Evolutionary conservation across 2,797 vertebrate genomes (phyloP), one percentile per base, ranked within the genome.

Genomic region (Gambelia wislizenii): DNA sequence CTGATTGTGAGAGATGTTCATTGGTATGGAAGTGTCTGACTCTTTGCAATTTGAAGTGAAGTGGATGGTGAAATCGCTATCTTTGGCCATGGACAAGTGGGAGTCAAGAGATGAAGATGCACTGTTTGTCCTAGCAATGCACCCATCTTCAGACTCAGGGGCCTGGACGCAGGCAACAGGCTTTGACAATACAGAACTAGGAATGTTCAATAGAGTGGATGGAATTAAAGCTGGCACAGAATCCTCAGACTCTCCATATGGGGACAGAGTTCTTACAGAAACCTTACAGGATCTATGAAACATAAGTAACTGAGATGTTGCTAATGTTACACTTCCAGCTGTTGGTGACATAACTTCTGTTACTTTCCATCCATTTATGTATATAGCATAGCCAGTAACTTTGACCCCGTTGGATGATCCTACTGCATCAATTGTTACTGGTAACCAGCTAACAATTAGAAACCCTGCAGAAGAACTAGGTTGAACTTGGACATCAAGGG

Each of bases 321-420:
- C 98, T 92, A 99, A 93, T 84, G 98, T 95, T 64, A 97, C 97
- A 56, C 97, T 98, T 89, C 98, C 98, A 2, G 98, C 98, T 1
- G 98, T 99, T 16, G 98, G 98, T 70, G 98, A 98, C 0, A 97
- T 94, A 88, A 99, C 97, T 94, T 99, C 98, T 18, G 98, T 95
- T 83, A 97, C 98, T 97, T 98, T 99, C 93, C 97, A 97, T 91
- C 97, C 98, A 89, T 98, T 98, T 39, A 97, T 97, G 20, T 98
- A 98, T 87, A 99, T 95, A 2, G 98, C 98, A 88, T 99, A 99
- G 72, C 98, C 98, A 2, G 97, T 98, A 90, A 99, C 98, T 78
- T 97, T 97, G 84, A 98, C 98, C 13, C 98, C 98, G 1, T 99
- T 99, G 89, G 98, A 99, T 22, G 98, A 98, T 52, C 98, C 98